Evolutionary conservation across 2,797 vertebrate genomes (phyloP).

Genomic region (Alosa sapidissima): DNA sequence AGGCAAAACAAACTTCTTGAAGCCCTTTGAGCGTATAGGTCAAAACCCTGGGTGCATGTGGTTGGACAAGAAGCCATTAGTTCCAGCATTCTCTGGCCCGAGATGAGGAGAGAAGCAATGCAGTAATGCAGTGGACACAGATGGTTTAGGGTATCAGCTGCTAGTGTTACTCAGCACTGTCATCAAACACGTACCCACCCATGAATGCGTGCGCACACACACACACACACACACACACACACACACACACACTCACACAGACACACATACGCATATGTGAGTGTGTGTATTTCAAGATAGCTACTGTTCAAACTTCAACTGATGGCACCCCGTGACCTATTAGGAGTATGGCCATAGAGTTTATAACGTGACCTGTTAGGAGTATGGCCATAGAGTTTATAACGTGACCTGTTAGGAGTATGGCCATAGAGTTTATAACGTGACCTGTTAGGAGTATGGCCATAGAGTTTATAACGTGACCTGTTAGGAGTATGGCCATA

Average conservation of each 20-base stretch:
- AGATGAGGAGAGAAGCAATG: not conserved
- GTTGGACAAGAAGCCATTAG: not conserved
- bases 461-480: too few relatives aligned
- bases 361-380: too few relatives aligned
- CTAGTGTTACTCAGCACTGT: conserved; percentile 4
- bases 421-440: too few relatives aligned
- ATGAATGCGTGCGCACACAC: not conserved
- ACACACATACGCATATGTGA: too few relatives aligned
- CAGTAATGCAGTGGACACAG: not conserved
- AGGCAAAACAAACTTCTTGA: not conserved
- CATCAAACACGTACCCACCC: not conserved
- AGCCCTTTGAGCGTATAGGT: not conserved
- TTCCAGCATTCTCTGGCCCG: not conserved
- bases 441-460: too few relatives aligned
- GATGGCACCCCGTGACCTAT: not conserved
- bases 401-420: too few relatives aligned
- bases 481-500: too few relatives aligned
- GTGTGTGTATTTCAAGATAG: too few relatives aligned
- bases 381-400: too few relatives aligned
- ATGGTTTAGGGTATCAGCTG: not conserved
- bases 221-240: not conserved
- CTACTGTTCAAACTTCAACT: not conserved
- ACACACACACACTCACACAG: not conserved
- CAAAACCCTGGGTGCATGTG: not conserved
- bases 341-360: too few relatives aligned